These are phyloP conservation scores for Hypena proboscidalis DNA, from an alignment of 2,888 invertebrate genomes.

Conservation along the genomic window DNA sequence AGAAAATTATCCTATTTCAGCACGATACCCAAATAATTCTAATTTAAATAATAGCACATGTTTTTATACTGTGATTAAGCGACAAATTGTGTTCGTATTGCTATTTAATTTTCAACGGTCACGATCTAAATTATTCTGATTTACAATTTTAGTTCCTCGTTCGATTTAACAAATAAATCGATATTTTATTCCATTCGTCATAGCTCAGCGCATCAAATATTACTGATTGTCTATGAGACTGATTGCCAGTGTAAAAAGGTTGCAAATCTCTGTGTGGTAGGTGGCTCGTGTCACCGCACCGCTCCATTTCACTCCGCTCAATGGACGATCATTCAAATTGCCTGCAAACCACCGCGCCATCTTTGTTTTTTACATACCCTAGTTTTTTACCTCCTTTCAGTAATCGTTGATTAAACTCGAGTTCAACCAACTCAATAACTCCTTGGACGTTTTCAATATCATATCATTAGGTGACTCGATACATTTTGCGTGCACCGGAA, in stretches of 20 bases:
- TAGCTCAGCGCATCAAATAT: constrained; percentile 33
- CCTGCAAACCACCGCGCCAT: constrained; percentile 60
- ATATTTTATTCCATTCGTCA: constrained; percentile 34
- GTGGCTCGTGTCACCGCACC: constrained; percentile 74
- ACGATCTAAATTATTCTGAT: constrained; percentile 40
- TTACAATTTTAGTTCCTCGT: constrained; percentile 27
- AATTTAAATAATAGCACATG: constrained; percentile 23
- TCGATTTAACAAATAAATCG: constrained; percentile 29
- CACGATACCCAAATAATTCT: neutral
- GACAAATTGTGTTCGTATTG: constrained; percentile 10
- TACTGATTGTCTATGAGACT: constrained; percentile 35
- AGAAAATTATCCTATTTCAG: constrained; percentile 1
- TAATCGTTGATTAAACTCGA: constrained; percentile 60
- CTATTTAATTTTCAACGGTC: constrained; percentile 28
- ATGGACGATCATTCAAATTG: constrained; percentile 71
- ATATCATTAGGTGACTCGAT: constrained; percentile 46
- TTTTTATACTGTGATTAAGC: constrained; percentile 22
- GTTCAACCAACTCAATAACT: constrained; percentile 62
- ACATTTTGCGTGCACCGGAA: constrained; percentile 36
- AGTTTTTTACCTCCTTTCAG: constrained; percentile 62
- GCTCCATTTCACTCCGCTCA: constrained; percentile 70
- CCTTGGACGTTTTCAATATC: constrained; percentile 52
- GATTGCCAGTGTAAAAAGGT: constrained; percentile 45
- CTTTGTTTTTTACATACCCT: constrained; percentile 61
- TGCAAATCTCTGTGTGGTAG: constrained; percentile 48